phyloP scores from a whole-genome alignment of 2,888 invertebrate species.

The Lymantria monacha region DNA sequence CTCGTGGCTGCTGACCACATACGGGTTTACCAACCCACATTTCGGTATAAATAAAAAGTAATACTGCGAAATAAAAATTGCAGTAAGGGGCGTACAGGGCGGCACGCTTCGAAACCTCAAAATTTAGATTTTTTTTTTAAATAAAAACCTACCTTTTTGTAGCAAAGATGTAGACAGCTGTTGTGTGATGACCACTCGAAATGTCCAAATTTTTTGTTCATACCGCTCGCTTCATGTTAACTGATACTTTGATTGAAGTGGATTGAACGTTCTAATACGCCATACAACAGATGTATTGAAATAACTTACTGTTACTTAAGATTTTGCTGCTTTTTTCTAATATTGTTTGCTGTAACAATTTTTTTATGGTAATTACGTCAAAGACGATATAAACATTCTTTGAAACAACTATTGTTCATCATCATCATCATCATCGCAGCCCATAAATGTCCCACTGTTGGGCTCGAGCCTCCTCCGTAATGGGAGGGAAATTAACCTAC shows the following conservation, averaged over 20 bases:
- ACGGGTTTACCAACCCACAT: slow-evolving; percentile 33
- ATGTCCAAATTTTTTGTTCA: slow-evolving; percentile 53
- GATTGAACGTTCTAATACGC: slow-evolving; percentile 35
- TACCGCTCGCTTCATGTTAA: slow-evolving; percentile 46
- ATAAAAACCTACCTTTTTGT: slow-evolving; percentile 33
- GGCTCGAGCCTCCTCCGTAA: too few relatives aligned
- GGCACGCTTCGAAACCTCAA: slow-evolving; percentile 71
- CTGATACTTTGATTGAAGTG: slow-evolving; percentile 65
- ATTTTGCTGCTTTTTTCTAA: slow-evolving; percentile 10
- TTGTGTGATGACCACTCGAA: slow-evolving; percentile 76
- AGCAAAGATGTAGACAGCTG: slow-evolving; percentile 53
- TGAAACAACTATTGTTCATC: too few relatives aligned
- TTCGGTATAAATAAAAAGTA: slow-evolving; percentile 52
- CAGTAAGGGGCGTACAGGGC: slow-evolving; percentile 61
- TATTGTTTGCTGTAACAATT: slow-evolving; percentile 7
- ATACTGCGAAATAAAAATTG: slow-evolving; percentile 55
- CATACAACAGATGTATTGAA: slow-evolving; percentile 36
- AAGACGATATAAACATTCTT: not conserved
- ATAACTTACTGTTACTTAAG: slow-evolving; percentile 22
- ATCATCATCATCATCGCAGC: too few relatives aligned
- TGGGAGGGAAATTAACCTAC: too few relatives aligned
- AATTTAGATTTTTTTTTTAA: slow-evolving; percentile 41
- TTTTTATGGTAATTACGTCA: slow-evolving; percentile 16
- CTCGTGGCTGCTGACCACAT: slow-evolving; percentile 46
- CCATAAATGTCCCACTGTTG: too few relatives aligned